phyloP scores from a whole-genome alignment of 2,113 vertebrate species.

The Oncorhynchus clarkii region DNA sequence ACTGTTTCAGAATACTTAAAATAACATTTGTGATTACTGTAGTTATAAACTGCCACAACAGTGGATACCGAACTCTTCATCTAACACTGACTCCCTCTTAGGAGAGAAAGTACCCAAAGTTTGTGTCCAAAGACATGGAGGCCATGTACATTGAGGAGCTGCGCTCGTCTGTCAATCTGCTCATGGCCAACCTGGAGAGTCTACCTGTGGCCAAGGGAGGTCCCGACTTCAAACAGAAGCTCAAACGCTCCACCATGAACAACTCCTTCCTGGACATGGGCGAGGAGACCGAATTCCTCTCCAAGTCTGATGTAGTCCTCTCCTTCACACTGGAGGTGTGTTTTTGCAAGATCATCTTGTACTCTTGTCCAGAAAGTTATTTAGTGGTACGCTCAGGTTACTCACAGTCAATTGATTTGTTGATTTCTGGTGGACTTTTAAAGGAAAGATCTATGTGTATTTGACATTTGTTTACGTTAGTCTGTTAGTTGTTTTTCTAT shows the following conservation, averaged over 20 bases:
- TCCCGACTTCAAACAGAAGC: slow-evolving; percentile 91
- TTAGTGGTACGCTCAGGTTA: too few species aligned
- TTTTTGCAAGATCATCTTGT: background rate
- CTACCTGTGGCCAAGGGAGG: slow-evolving; percentile 95
- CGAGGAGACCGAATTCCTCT: slow-evolving; percentile 89
- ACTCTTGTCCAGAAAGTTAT: background rate
- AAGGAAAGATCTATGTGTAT: background rate
- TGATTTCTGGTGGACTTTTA: background rate
- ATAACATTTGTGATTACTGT: too few species aligned
- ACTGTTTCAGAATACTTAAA: too few species aligned
- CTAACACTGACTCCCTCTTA: slow-evolving; percentile 49
- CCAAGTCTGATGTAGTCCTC: slow-evolving; percentile 90
- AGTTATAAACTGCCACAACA: too few species aligned
- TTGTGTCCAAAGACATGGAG: slow-evolving; percentile 90
- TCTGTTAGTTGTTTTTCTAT: background rate
- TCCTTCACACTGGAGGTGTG: slow-evolving; percentile 94
- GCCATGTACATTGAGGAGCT: slow-evolving; percentile 89
- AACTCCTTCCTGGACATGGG: slow-evolving; percentile 93
- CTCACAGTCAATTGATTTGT: background rate
- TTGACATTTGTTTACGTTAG: background rate
- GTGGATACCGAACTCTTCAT: too few species aligned
- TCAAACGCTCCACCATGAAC: slow-evolving; percentile 88
- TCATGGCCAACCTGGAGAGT: slow-evolving; percentile 98
- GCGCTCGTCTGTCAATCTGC: slow-evolving; percentile 87
- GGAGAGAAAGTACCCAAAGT: slow-evolving; percentile 85